Evolutionary conservation across 2,113 vertebrate species (phyloP).

Genomic region (Pyrgilauda ruficollis): DNA sequence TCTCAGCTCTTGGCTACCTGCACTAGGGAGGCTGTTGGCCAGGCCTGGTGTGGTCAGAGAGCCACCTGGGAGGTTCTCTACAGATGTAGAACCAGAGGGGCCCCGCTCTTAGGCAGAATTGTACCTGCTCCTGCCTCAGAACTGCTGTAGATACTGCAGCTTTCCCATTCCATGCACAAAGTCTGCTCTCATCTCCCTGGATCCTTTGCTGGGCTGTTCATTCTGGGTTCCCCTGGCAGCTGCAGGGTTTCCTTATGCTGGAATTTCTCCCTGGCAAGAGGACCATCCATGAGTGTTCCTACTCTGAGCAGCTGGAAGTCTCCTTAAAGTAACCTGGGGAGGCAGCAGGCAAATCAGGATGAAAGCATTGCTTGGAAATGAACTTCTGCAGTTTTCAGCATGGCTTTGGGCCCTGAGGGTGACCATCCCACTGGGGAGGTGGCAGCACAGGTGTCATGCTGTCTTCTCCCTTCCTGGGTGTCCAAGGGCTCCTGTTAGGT

Average conservation of each 20-base stretch:
- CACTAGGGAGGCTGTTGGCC: background rate
- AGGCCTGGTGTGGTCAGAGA: accelerated
- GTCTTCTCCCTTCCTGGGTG: background rate
- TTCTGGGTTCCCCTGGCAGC: accelerated
- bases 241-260: background rate
- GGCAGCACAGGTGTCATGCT: background rate
- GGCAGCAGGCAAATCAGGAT: background rate
- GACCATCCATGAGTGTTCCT: background rate
- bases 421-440: accelerated
- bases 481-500: background rate
- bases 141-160: background rate
- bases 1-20: background rate
- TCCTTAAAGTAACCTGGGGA: background rate
- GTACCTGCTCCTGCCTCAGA: background rate
- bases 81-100: background rate
- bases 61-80: background rate
- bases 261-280: background rate
- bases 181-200: background rate
- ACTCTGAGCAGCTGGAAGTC: background rate
- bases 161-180: background rate
- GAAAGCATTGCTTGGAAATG: background rate
- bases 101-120: background rate
- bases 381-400: background rate
- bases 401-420: background rate
- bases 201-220: background rate